Evolutionary conservation across 2,888 invertebrate species (phyloP).

Genomic region (Lasiommata megera): DNA sequence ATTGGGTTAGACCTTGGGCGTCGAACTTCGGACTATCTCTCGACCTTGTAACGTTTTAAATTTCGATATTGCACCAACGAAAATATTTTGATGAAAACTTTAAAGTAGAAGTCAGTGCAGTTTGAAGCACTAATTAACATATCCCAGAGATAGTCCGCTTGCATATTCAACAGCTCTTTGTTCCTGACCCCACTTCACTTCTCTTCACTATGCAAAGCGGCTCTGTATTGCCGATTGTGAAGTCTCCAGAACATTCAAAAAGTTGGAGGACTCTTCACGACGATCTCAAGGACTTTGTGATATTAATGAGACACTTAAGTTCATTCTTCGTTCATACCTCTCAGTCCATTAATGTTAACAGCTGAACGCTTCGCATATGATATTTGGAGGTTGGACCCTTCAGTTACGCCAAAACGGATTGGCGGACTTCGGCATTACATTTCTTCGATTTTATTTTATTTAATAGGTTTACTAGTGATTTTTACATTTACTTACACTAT

Average conservation of each 20-base stretch:
- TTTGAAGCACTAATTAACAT: conserved; percentile 59
- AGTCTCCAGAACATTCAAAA: conserved; percentile 29
- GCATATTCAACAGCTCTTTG: conserved; percentile 77
- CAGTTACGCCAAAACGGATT: too few species aligned
- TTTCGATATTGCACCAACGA: too few species aligned
- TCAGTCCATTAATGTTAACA: background rate
- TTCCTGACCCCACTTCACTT: conserved; percentile 61
- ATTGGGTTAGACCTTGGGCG: too few species aligned
- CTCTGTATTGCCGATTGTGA: conserved; percentile 39
- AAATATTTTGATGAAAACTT: background rate
- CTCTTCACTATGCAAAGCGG: conserved; percentile 65
- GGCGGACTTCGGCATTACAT: too few species aligned
- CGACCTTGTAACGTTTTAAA: too few species aligned
- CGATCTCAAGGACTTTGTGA: background rate
- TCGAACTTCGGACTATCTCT: too few species aligned
- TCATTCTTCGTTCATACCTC: background rate
- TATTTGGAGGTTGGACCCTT: too few species aligned
- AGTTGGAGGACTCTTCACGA: conserved; percentile 7
- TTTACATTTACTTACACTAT: too few species aligned
- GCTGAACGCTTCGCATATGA: too few species aligned
- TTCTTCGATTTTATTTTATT: too few species aligned
- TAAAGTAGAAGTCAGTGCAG: conserved; percentile 27
- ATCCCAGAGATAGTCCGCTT: conserved; percentile 64
- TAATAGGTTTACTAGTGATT: too few species aligned
- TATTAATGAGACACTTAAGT: background rate